phyloP scores from a whole-genome alignment of 2,113 vertebrate species.

The Mobula birostris region DNA sequence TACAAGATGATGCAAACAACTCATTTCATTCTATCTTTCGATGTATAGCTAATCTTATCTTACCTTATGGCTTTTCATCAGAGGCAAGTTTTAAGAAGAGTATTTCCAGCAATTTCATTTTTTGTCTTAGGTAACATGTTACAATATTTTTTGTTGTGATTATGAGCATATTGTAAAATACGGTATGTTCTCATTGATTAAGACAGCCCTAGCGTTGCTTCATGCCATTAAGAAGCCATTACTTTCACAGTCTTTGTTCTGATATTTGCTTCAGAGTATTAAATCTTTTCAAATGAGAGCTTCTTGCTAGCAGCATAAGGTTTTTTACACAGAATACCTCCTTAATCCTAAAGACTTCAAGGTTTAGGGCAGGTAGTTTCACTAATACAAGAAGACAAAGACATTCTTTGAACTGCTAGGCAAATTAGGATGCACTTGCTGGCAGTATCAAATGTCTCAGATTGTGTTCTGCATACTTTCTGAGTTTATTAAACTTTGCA shows the following conservation, averaged over 20 bases:
- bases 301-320: background rate
- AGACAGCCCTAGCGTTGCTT: background rate
- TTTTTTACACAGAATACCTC: background rate
- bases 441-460: background rate
- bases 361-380: background rate
- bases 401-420: background rate
- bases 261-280: background rate
- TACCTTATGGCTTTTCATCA: too few species aligned
- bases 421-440: background rate
- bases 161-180: background rate
- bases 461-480: background rate
- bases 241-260: background rate
- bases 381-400: background rate
- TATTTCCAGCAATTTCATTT: too few species aligned
- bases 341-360: background rate
- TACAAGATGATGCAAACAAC: too few species aligned
- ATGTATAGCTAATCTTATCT: too few species aligned
- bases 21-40: too few species aligned
- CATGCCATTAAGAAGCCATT: background rate
- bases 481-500: background rate
- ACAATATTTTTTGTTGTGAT: background rate
- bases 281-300: background rate
- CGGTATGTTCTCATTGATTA: background rate
- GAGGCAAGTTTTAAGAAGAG: too few species aligned
- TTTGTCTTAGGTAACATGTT: background rate